Percentiles rank a stretch among this genome's conserved stretches.
Conservation (phyloP, 2,797 vertebrate species). For the Botia kubotai region DNA sequence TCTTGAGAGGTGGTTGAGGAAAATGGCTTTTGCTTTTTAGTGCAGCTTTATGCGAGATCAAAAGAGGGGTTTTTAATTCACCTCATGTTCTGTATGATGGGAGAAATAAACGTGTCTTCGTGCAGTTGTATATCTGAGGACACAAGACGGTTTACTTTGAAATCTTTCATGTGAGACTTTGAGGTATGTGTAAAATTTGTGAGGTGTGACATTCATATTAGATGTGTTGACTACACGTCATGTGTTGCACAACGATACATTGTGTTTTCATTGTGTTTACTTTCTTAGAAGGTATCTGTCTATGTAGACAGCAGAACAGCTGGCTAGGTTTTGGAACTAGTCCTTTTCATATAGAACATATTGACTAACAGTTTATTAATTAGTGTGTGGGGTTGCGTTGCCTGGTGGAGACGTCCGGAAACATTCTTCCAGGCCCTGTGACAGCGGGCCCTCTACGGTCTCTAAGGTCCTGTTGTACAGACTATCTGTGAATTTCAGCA, state of each 20-base stretch:
- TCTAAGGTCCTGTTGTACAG: neutral
- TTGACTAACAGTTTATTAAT: no score
- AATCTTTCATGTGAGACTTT: slow-evolving; percentile 3
- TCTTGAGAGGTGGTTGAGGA: slow-evolving; percentile 36
- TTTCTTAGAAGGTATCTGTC: no score
- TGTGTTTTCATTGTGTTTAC: no score
- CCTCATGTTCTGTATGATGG: neutral
- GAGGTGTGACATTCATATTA: neutral
- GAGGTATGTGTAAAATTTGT: neutral
- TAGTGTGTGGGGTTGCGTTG: no score
- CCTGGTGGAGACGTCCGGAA: no score
- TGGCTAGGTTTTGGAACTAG: no score
- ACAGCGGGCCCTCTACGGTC: no score
- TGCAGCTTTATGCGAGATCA: slow-evolving; percentile 16
- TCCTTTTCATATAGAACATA: no score
- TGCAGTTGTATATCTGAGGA: neutral
- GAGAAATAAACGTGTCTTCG: neutral
- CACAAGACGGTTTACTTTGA: neutral
- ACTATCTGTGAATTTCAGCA: slow-evolving; percentile 2
- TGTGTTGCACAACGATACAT: no score
- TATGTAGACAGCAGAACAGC: no score
- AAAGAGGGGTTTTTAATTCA: slow-evolving; percentile 30
- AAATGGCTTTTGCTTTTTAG: slow-evolving; percentile 21
- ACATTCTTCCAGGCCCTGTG: no score
- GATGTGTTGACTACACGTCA: neutral